Evolutionary conservation across 1,140 invertebrate species (phyloP).

Genomic region (Heliothis subflexa): DNA sequence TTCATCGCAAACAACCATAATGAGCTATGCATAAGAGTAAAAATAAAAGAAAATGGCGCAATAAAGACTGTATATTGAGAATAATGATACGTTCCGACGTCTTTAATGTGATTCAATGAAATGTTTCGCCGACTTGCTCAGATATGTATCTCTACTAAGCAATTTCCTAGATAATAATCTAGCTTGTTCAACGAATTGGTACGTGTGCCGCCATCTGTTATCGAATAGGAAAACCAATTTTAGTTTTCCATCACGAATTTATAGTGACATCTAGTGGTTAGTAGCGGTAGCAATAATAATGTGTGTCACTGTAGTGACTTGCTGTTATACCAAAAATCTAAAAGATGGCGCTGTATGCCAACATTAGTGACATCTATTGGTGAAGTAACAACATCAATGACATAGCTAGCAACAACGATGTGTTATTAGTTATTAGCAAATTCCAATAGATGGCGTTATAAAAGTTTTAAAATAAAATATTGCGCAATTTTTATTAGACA

Average conservation of each 20-base stretch:
- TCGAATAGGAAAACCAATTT: constrained; percentile 45
- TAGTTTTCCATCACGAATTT: not conserved
- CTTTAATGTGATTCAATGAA: constrained; percentile 52
- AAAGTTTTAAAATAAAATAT: no score
- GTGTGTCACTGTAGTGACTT: not conserved
- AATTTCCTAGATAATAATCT: constrained; percentile 55
- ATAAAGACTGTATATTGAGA: constrained; percentile 62
- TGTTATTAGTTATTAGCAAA: no score
- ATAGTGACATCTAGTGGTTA: constrained; percentile 9
- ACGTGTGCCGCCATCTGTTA: constrained; percentile 56
- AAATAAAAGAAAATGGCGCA: constrained; percentile 54
- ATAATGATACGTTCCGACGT: constrained; percentile 59
- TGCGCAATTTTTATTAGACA: no score
- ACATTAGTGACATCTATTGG: not conserved
- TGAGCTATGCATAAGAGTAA: constrained; percentile 48
- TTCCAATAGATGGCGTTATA: no score
- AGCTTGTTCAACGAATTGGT: constrained; percentile 38
- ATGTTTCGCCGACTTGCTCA: constrained; percentile 53
- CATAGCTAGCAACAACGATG: no score
- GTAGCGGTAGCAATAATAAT: not conserved
- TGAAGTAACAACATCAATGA: no score
- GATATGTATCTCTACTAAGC: constrained; percentile 55
- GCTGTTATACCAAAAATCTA: not conserved
- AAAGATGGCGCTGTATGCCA: not conserved
- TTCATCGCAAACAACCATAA: not conserved